Conservation (phyloP, 2,888 invertebrate species). For the Cheilosia variabilis region DNA sequence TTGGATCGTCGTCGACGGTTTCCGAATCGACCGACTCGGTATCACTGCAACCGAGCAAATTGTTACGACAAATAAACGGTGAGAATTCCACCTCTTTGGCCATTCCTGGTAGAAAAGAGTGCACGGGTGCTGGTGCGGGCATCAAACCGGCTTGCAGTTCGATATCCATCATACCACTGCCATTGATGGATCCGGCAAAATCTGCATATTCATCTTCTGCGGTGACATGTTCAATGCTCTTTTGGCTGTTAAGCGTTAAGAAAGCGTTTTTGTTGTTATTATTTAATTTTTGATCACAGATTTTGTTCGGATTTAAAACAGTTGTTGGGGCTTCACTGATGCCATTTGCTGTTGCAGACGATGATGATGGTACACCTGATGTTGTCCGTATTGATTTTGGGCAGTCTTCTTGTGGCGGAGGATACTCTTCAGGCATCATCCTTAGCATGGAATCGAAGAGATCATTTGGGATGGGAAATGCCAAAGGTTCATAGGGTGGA, state of each 20-base stretch:
- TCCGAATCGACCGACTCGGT: slow-evolving; percentile 84
- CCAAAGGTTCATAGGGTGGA: slow-evolving; percentile 89
- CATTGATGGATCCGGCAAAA: slow-evolving; percentile 71
- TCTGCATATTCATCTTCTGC: slow-evolving; percentile 76
- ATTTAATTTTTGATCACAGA: slow-evolving; percentile 72
- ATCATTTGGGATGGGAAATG: slow-evolving; percentile 90
- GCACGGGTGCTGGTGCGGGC: slow-evolving; percentile 49
- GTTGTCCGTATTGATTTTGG: slow-evolving; percentile 49
- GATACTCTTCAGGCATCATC: slow-evolving; percentile 88
- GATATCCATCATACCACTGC: slow-evolving; percentile 38
- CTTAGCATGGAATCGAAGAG: slow-evolving; percentile 88
- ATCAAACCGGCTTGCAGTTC: slow-evolving; percentile 29
- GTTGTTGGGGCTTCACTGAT: slow-evolving; percentile 21
- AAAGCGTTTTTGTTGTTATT: slow-evolving; percentile 66
- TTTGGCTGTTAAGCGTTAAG: slow-evolving; percentile 61
- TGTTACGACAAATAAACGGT: slow-evolving; percentile 71
- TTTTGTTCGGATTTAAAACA: slow-evolving; percentile 35
- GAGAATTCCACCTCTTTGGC: slow-evolving; percentile 39
- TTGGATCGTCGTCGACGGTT: slow-evolving; percentile 91
- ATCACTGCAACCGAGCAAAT: slow-evolving; percentile 77
- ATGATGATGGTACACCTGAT: slow-evolving; percentile 23
- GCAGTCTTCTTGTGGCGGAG: slow-evolving; percentile 76
- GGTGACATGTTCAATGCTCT: slow-evolving; percentile 57
- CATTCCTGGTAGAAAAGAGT: slow-evolving; percentile 6
- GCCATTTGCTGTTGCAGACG: slow-evolving; percentile 42